A percentile compares a stretch with the other conserved stretches of the same genome.
Evolutionary conservation across 2,888 invertebrate species (phyloP).

Genomic region (Epinotia nisella): DNA sequence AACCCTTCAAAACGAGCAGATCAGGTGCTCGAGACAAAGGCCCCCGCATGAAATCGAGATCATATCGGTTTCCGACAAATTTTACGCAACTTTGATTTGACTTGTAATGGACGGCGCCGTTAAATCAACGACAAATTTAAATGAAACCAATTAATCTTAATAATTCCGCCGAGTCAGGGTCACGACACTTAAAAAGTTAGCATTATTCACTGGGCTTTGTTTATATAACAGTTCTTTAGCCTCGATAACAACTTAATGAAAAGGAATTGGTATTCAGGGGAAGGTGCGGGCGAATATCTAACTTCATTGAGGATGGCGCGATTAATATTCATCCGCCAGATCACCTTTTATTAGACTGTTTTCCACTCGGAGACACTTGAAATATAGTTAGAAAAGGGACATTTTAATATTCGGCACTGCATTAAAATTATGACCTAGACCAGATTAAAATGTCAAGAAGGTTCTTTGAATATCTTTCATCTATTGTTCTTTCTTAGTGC

Average conservation of each 20-base stretch:
- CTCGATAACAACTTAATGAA: slow-evolving; percentile 46
- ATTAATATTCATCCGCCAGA: slow-evolving; percentile 70
- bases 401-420: neutral
- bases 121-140: slow-evolving; percentile 29
- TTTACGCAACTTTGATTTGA: slow-evolving; percentile 22
- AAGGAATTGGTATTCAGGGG: slow-evolving; percentile 58
- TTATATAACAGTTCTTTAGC: slow-evolving; percentile 45
- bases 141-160: slow-evolving; percentile 33
- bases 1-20: slow-evolving; percentile 26
- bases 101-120: slow-evolving; percentile 17
- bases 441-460: slow-evolving; percentile 2
- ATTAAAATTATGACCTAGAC: neutral
- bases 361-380: slow-evolving; percentile 19
- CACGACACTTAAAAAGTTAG: slow-evolving; percentile 24
- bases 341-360: slow-evolving; percentile 49
- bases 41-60: slow-evolving; percentile 11
- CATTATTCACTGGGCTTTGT: slow-evolving; percentile 23
- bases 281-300: slow-evolving; percentile 58
- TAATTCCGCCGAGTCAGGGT: slow-evolving; percentile 22
- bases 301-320: slow-evolving; percentile 66
- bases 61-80: slow-evolving; percentile 21
- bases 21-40: slow-evolving; percentile 24
- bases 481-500: neutral
- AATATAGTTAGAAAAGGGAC: neutral
- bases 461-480: neutral